Conservation (phyloP, 1,140 invertebrate genomes). For the Bactericera cockerelli region DNA sequence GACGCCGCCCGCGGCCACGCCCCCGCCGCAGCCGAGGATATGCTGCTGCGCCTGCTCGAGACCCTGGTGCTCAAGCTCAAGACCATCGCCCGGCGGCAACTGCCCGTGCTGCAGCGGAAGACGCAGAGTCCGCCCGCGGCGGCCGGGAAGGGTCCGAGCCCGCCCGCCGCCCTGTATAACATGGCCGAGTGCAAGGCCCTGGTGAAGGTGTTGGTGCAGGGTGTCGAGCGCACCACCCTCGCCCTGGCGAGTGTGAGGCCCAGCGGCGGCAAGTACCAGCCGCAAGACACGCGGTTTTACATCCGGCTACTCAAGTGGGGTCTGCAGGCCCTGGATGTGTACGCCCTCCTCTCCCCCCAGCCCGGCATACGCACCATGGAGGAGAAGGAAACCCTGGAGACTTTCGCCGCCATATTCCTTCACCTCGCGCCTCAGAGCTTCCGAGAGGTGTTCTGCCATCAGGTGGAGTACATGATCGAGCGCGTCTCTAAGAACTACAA, state of each 20-base stretch:
- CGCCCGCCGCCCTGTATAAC: slow-evolving; percentile 54
- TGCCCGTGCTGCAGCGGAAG: slow-evolving; percentile 72
- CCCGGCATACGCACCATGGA: slow-evolving; percentile 80
- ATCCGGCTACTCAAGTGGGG: slow-evolving; percentile 88
- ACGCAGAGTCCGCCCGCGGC: slow-evolving; percentile 24
- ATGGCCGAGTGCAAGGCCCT: slow-evolving; percentile 81
- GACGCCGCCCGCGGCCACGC: slow-evolving; percentile 78
- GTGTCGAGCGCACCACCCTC: slow-evolving; percentile 92
- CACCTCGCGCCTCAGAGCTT: slow-evolving; percentile 93
- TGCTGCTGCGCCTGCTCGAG: slow-evolving; percentile 80
- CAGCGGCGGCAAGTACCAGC: slow-evolving; percentile 40
- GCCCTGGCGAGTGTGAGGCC: slow-evolving; percentile 72
- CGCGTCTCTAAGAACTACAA: slow-evolving; percentile 84
- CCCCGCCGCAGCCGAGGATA: slow-evolving; percentile 55
- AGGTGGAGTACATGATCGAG: slow-evolving; percentile 88
- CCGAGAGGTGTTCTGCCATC: slow-evolving; percentile 87
- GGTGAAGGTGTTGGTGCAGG: slow-evolving; percentile 88
- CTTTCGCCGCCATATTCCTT: slow-evolving; percentile 89
- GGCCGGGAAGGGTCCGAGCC: slow-evolving; percentile 38
- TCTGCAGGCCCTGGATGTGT: slow-evolving; percentile 80
- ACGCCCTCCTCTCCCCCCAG: slow-evolving; percentile 52
- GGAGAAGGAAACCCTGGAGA: slow-evolving; percentile 92
- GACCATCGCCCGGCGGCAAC: slow-evolving; percentile 80
- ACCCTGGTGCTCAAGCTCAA: slow-evolving; percentile 95
- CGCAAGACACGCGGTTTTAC: slow-evolving; percentile 80